Base-by-base conservation (phyloP, 2,113 vertebrate species). In the Corythaixoides concolor region DNA sequence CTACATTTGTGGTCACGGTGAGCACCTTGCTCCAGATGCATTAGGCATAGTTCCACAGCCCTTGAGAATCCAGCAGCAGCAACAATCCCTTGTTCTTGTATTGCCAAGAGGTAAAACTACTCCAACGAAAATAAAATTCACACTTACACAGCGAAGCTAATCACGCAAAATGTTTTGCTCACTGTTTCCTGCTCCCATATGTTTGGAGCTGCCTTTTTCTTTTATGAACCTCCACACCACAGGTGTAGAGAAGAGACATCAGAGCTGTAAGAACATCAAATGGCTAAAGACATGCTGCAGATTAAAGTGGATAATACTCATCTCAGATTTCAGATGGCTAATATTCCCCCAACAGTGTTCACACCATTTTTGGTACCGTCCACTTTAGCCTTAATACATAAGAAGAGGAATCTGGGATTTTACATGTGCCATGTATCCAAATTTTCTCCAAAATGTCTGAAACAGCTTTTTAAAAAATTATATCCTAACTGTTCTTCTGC, bases 1-100 rank as follows among this genome's bases (percentile, higher is more conserved):
- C 52, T 4, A 4, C 80, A 68, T 1, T 2, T 67, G 76, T 52
- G 60, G 30, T 15, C 60, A 58, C 0, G 0, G 15, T 9, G 12
- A 90, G 43, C 60, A n/a, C 43, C 58, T 80, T 30, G 33, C 79
- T 63, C 15, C 11, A 4, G n/a, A 2, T 30, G 28, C 26, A 3
- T 24, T 16, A 27, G 72, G 45, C 18, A 15, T 1, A 43, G 45
- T 2, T 79, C 53, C 86, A 85, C 30, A 69, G 37, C 32, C 68
- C 26, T 11, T 20, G 7, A 53, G 64, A 78, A 67, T 27, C 37
- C 37, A 69, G 45, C 47, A 45, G 75, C 63, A 80, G 32, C 2
- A 35, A 5, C 18, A 21, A 37, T 24, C 63, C 28, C 14, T 11
- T 21, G 4, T 18, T 59, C 64, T 89, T n/a, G 26, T 28, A 8